These are phyloP conservation scores for Therioaphis trifolii DNA, from an alignment of 2,888 invertebrate genomes.

Conservation along the genomic window DNA sequence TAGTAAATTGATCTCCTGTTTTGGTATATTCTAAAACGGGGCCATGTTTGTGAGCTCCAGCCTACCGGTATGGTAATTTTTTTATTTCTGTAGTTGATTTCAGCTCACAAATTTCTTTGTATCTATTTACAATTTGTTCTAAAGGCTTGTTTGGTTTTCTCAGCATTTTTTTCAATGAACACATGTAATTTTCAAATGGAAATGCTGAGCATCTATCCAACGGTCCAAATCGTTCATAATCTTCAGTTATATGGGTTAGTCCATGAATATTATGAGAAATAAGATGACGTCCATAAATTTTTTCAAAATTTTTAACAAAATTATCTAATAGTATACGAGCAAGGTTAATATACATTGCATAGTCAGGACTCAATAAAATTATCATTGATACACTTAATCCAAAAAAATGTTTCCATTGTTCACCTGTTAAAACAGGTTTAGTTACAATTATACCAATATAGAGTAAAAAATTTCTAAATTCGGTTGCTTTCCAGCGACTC, in stretches of 20 bases:
- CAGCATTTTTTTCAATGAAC: no score
- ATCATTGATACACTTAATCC: conserved; percentile 18
- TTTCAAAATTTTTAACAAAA: conserved; percentile 42
- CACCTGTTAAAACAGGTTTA: neutral
- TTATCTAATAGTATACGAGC: conserved; percentile 29
- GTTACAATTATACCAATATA: conserved; percentile 41
- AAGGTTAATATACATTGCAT: conserved; percentile 34
- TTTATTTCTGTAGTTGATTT: conserved; percentile 2
- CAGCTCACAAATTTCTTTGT: conserved; percentile 1
- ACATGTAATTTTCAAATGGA: conserved; percentile 27
- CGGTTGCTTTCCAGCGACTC: conserved; percentile 36
- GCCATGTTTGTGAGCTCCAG: conserved; percentile 9
- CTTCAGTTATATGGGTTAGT: conserved; percentile 5
- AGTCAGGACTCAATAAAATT: no score
- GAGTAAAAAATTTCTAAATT: conserved; percentile 31
- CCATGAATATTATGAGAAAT: conserved; percentile 31
- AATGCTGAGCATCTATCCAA: conserved; percentile 28
- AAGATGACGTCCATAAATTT: conserved; percentile 32
- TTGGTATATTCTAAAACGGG: conserved; percentile 15
- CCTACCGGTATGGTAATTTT: neutral
- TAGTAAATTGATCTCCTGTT: conserved; percentile 13
- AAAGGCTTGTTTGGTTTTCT: conserved; percentile 28
- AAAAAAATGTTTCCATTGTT: conserved; percentile 44
- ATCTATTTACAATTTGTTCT: conserved; percentile 1
- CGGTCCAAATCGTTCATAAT: conserved; percentile 17